Evolutionary conservation across 2,888 invertebrate species (phyloP).

Genomic region (Masnerella sp.): DNA sequence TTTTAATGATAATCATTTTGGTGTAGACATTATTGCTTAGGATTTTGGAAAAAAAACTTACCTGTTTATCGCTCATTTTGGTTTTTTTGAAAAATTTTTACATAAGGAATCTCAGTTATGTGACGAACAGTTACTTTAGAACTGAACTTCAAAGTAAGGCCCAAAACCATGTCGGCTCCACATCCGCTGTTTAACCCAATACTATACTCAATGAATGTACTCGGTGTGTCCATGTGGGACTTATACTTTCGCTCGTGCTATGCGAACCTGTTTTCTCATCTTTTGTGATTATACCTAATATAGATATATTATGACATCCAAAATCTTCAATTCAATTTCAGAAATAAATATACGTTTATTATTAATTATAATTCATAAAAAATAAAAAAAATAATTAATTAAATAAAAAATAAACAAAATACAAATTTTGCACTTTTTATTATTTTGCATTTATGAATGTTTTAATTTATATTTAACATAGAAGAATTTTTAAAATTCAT

Average conservation of each 20-base stretch:
- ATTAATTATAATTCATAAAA: too few species aligned
- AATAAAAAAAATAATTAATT: too few species aligned
- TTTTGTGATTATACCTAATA: too few species aligned
- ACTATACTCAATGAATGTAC: slow-evolving; percentile 25
- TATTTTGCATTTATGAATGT: too few species aligned
- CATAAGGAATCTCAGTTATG: neutral
- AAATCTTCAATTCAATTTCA: too few species aligned
- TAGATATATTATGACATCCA: too few species aligned
- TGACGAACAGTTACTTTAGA: slow-evolving; percentile 17
- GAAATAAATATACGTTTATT: too few species aligned
- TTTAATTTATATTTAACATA: too few species aligned
- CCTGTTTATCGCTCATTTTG: slow-evolving; percentile 19
- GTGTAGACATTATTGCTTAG: neutral
- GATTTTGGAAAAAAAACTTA: slow-evolving; percentile 4
- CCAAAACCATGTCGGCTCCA: slow-evolving; percentile 19
- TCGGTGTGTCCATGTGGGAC: slow-evolving; percentile 61
- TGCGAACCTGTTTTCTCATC: slow-evolving; percentile 47
- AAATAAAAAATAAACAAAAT: too few species aligned
- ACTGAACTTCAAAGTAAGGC: slow-evolving; percentile 16
- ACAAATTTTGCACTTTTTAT: too few species aligned
- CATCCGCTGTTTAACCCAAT: slow-evolving; percentile 60
- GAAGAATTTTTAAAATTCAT: too few species aligned
- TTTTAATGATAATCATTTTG: neutral
- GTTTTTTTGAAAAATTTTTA: neutral
- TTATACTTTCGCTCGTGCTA: slow-evolving; percentile 26